phyloP scores from a whole-genome alignment of 1,140 invertebrate genomes.

The Microplitis mediator region DNA sequence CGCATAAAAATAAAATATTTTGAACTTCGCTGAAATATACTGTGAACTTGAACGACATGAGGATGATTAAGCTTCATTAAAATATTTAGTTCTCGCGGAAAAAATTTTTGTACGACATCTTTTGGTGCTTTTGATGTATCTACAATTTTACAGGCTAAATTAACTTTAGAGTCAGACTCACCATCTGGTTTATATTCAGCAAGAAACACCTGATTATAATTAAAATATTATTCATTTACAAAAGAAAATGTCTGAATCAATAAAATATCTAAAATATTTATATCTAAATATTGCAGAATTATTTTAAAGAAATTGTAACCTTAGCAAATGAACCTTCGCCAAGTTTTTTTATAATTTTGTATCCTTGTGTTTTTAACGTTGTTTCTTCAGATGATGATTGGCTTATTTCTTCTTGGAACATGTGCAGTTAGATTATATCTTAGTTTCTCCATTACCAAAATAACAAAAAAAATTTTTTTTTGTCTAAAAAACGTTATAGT shows the following conservation, averaged over 20 bases:
- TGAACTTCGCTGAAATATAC: constrained; percentile 69
- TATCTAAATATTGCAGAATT: not conserved
- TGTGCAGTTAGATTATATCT: constrained; percentile 12
- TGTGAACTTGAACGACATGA: constrained; percentile 72
- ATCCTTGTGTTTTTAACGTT: constrained; percentile 64
- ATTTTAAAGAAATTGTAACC: constrained; percentile 44
- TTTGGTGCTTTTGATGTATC: constrained; percentile 71
- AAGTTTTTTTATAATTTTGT: constrained; percentile 67
- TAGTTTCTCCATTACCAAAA: constrained; percentile 3
- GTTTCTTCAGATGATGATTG: constrained; percentile 63
- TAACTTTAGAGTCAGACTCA: constrained; percentile 44
- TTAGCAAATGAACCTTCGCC: constrained; percentile 73
- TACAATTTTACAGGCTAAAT: constrained; percentile 76
- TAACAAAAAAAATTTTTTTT: not conserved
- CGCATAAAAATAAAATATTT: constrained; percentile 75
- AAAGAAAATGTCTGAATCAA: constrained; percentile 6
- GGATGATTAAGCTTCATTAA: constrained; percentile 74
- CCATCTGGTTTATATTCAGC: constrained; percentile 62
- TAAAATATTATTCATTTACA: not conserved
- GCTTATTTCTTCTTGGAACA: constrained; percentile 35
- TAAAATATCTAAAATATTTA: constrained; percentile 14
- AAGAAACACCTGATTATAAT: constrained; percentile 64
- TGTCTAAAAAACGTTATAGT: too few relatives aligned
- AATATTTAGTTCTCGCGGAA: constrained; percentile 76
- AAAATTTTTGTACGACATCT: constrained; percentile 76